Evolutionary conservation across 2,888 invertebrate genomes (phyloP).

Genomic region (Eupithecia centaureata): DNA sequence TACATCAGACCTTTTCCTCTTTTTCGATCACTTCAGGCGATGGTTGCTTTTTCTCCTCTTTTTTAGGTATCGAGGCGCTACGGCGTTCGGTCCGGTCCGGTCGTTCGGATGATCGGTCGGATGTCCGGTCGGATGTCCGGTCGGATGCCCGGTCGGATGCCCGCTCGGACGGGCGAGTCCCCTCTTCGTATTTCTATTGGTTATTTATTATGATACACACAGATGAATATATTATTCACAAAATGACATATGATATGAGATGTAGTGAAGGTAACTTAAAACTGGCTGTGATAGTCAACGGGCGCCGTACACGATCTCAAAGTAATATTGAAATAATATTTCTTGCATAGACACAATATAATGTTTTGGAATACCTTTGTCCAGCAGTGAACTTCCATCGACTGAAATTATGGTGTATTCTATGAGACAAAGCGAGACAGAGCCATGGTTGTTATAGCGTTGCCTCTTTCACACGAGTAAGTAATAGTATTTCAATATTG

Average conservation of each 20-base stretch:
- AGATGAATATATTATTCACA: constrained; percentile 29
- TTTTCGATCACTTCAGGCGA: constrained; percentile 56
- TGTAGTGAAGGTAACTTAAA: constrained; percentile 10
- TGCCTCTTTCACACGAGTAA: background rate
- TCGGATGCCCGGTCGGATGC: constrained; percentile 22
- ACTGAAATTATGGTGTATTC: background rate
- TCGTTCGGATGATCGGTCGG: constrained; percentile 19
- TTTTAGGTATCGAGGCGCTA: constrained; percentile 37
- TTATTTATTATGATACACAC: constrained; percentile 29
- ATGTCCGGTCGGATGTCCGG: constrained; percentile 3
- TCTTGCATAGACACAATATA: background rate
- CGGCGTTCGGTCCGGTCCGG: constrained; percentile 24
- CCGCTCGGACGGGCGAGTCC: constrained; percentile 26
- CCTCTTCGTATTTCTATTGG: constrained; percentile 36
- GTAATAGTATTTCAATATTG: too few species aligned
- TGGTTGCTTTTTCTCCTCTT: constrained; percentile 40
- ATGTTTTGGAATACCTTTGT: background rate
- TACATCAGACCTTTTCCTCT: constrained; percentile 54
- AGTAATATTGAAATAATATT: background rate
- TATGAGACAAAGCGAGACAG: background rate
- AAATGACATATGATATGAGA: constrained; percentile 6
- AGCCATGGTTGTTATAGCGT: background rate
- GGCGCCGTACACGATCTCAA: background rate
- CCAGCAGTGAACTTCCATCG: background rate
- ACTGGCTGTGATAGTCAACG: background rate